Evolutionary conservation across 1,140 invertebrate species (phyloP), one percentile per base, ranked within the genome.

Genomic region (Phenacoccus solenopsis): DNA sequence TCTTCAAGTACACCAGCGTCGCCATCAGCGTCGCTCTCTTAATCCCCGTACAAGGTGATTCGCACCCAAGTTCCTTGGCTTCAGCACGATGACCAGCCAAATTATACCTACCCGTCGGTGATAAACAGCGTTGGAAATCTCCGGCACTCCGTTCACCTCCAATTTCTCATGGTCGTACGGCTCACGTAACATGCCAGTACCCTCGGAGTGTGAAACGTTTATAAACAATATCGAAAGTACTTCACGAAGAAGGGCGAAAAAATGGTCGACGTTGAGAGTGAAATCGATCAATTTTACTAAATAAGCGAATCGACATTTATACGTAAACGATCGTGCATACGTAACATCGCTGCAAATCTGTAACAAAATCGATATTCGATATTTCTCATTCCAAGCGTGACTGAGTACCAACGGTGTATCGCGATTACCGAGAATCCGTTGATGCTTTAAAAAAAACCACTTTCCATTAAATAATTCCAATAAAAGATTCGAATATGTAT

Each of bases 321-420:
- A n/a, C n/a, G n/a, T 49, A 3, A 9, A 49, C 38, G 12, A 16
- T 49, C 38, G 16, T n/a, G 38, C 38, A 49, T 49, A 49, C 38
- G 38, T 49, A 49, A 49, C 38, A 49, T 49, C 3, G 5, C 38
- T n/a, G 38, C 38, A n/a, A 49, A 49, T 49, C 38, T 49, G 38
- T 49, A 49, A 49, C 38, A 49, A 49, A 49, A 49, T 49, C 38
- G 38, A 49, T 49, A 49, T 49, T 49, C 38, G 38, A 49, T 49
- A 49, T 49, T 32, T 32, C 20, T 49, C 38, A 49, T 49, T 49
- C 38, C 38, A n/a, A 49, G 38, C 38, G 38, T 49, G 38, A 49
- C 38, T 49, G 38, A 16, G 38, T 49, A 49, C 20, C 38, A n/a
- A 49, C 13, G 5, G 38, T 49, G 3, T n/a, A n/a, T 49, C 20